Base-by-base conservation (phyloP, 2,888 invertebrate genomes). In the Mimachlamys varia region DNA sequence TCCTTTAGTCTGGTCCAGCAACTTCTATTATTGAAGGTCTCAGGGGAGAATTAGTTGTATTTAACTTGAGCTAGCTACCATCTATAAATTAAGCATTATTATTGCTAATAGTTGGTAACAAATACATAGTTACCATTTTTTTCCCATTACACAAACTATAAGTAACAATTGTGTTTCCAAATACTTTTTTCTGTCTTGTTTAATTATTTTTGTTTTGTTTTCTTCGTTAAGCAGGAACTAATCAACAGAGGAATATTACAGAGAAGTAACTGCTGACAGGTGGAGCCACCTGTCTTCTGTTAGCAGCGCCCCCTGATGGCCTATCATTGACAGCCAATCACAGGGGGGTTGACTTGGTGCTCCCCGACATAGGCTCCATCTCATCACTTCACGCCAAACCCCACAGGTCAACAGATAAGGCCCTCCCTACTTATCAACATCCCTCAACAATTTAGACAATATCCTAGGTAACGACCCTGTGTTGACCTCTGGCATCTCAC, bases 211-310 rank as follows among this genome's bases (percentile, higher is more conserved):
- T 27, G 27, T 76, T 76, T 13, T 33, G 22, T 62, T 76, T 76
- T 76, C 27, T 10, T 76, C 27, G 33, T 33, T 27, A 22, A 58
- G 22, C 19, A 22, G 58, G 19, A 76, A 76, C 33, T 22, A 53
- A 53, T 13, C 53, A 12, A 15, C 53, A 10, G 53, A 53, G 1
- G 19, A 76, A 76, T 33, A 76, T 76, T 76, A 76, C 2, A 0
- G 27, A 10, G 19, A 33, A 22, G 19, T 76, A 15, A 33, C 27
- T 76, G 76, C 33, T 76, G 33, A 76, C 76, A 76, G 76, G 76
- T 33, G 76, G 76, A 76, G 76, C 76, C 76, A 76, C 76, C 76
- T 76, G 76, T 76, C 76, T 76, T 76, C 33, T 76, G 76, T 76
- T 76, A 27, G 76, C 33, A 76, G 76, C 7, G 76, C 76, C 76